Evolutionary conservation across 2,113 vertebrate genomes (phyloP), one percentile per base, ranked within the genome.

Genomic region (Triplophysa rosa): DNA sequence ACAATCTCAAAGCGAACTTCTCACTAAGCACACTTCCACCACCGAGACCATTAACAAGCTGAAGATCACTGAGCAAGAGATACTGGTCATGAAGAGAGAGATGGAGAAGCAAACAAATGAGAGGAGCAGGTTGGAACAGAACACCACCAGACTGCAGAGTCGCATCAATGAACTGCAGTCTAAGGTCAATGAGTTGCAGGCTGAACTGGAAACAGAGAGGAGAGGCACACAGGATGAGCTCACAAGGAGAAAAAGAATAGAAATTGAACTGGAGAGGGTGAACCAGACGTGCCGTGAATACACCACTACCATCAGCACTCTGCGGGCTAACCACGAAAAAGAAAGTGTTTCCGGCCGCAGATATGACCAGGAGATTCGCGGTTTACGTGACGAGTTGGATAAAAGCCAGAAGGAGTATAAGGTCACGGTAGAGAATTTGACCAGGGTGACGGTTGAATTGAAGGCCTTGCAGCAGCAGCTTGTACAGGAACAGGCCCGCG

Each of bases 401-500:
- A 93, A 91, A 83, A 95, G 94, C n/a, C 52, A 93, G 82, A 93
- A 93, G 87, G 98, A 98, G 45, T 94, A 95, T 79, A 95, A 93
- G 85, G 88, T 91, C 82, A 94, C 92, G 33, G 93, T 95, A 83
- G 95, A 97, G 62, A 94, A 95, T 45, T 68, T 92, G 23, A 69
- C 75, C 68, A 73, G 82, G 84, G 91, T 94, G 12, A 93, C 88
- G 0, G 83, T 89, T 0, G 96, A 98, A 77, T 75, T 95, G 0
- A 96, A 94, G 87, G 82, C 88, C 37, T 88, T 97, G 67, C 94
- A 94, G 79, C 93, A 95, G 69, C 96, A 97, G 89, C 78, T 98
- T 75, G 87, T 90, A 9, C 94, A 95, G 83, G 96, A 98, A 26
- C 93, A 96, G 80, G 91, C 92, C 5, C 93, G 90, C 0, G 85